Evolutionary conservation across 2,113 vertebrate genomes (phyloP).

Genomic region (Sylvietta virens): DNA sequence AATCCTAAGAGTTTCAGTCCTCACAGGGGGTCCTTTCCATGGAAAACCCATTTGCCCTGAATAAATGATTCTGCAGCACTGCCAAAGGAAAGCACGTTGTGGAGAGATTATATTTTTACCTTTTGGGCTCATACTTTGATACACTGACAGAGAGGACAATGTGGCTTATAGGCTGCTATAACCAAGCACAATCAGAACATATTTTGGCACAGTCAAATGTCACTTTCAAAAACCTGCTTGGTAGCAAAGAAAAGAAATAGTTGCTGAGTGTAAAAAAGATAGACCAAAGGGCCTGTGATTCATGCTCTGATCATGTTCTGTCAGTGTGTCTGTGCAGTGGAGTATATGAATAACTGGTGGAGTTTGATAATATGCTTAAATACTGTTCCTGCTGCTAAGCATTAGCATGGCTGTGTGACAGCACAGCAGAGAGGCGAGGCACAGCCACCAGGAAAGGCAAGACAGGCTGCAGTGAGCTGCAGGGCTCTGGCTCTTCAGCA

Average conservation of each 20-base stretch:
- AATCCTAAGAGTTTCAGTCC: not conserved
- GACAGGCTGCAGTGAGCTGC: not conserved
- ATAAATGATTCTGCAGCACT: not conserved
- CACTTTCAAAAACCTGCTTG: not conserved
- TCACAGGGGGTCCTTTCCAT: not conserved
- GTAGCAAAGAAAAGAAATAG: conserved; percentile 11
- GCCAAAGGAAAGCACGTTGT: not conserved
- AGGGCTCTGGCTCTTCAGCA: not conserved
- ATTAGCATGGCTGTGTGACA: conserved; percentile 42
- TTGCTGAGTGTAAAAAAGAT: not conserved
- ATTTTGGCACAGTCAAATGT: not conserved
- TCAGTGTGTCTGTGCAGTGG: conserved; percentile 4
- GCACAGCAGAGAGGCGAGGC: conserved; percentile 7
- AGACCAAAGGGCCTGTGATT: conserved; percentile 14
- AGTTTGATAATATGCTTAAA: conserved; percentile 46
- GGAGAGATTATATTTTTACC: not conserved
- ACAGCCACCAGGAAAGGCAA: not conserved
- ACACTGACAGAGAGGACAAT: not conserved
- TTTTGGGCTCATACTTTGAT: not conserved
- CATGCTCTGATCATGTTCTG: not conserved
- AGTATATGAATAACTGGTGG: conserved; percentile 47
- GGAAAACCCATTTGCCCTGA: not conserved
- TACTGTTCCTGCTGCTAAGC: conserved; percentile 14
- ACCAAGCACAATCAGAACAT: not conserved
- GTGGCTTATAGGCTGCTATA: not conserved